A percentile compares a stretch with the other conserved stretches of the same genome.
Conservation (phyloP, 2,888 invertebrate genomes). For the Eupithecia pulchellata region DNA sequence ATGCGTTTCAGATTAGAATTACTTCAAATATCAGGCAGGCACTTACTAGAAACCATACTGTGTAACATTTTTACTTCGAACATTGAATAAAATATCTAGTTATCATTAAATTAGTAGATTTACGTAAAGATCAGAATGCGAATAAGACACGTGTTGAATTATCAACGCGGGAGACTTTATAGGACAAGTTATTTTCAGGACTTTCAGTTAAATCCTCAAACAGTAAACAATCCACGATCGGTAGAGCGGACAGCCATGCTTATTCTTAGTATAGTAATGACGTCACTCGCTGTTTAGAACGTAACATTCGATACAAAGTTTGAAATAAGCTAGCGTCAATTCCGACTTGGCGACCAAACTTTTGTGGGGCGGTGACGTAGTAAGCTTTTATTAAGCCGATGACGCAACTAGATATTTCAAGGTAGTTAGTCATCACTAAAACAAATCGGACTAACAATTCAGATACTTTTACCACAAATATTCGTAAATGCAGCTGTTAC, state of each 20-base stretch:
- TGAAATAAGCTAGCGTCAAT: conserved; percentile 17
- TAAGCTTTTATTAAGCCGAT: conserved; percentile 39
- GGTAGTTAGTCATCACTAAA: conserved; percentile 51
- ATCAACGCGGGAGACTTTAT: conserved; percentile 32
- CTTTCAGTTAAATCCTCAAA: conserved; percentile 17
- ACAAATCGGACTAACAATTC: conserved; percentile 26
- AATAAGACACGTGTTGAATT: conserved; percentile 20
- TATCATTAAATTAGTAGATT: conserved; percentile 6
- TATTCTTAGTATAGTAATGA: conserved; percentile 13
- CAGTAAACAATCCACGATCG: background rate
- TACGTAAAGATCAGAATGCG: conserved; percentile 4
- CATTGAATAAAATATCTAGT: background rate
- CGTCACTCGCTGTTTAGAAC: background rate
- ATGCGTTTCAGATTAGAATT: background rate
- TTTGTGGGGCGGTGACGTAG: conserved; percentile 34
- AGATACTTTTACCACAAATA: conserved; percentile 40
- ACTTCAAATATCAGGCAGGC: background rate
- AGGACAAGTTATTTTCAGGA: conserved; percentile 26
- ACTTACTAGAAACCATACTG: background rate
- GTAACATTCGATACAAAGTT: conserved; percentile 7
- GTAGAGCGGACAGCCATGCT: conserved; percentile 1
- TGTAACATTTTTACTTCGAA: background rate
- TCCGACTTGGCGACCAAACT: conserved; percentile 23
- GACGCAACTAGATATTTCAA: conserved; percentile 47
- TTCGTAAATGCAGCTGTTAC: conserved; percentile 52